Evolutionary conservation across 2,113 vertebrate species (phyloP).

Genomic region (Rhadina sibilatrix): DNA sequence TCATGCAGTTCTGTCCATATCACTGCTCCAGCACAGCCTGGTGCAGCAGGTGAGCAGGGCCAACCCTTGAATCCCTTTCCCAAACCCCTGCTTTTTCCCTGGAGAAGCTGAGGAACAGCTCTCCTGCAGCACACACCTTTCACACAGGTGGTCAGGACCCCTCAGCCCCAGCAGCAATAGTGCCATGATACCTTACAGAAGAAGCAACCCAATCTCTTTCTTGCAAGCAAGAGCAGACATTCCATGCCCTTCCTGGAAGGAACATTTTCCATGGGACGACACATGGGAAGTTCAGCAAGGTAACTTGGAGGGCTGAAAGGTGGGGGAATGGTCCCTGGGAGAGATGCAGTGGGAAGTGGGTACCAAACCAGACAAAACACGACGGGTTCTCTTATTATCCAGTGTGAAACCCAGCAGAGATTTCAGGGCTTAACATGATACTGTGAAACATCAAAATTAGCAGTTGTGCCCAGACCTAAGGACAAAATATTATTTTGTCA

Average conservation of each 20-base stretch:
- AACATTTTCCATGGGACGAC: neutral
- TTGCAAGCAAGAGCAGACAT: neutral
- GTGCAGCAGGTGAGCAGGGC: neutral
- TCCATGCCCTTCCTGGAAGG: neutral
- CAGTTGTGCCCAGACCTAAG: neutral
- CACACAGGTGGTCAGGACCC: neutral
- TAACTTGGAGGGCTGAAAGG: neutral
- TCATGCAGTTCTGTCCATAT: neutral
- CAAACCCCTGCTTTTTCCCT: neutral
- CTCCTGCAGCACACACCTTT: neutral
- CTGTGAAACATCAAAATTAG: neutral
- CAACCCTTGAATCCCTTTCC: neutral
- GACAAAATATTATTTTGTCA: neutral
- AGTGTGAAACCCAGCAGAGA: neutral
- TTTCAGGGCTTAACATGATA: neutral
- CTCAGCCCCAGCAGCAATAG: neutral
- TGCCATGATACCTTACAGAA: neutral
- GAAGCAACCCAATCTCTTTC: neutral
- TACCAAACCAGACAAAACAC: neutral
- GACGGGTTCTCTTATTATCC: neutral
- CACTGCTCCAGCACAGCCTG: rapidly evolving
- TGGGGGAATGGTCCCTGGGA: neutral
- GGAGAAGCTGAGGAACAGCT: neutral
- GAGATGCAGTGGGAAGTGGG: neutral
- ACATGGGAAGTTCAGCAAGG: neutral